Evolutionary conservation across 2,797 vertebrate species (phyloP), one percentile per base, ranked within the genome.

Genomic region (Mormyrus hasselquistii): DNA sequence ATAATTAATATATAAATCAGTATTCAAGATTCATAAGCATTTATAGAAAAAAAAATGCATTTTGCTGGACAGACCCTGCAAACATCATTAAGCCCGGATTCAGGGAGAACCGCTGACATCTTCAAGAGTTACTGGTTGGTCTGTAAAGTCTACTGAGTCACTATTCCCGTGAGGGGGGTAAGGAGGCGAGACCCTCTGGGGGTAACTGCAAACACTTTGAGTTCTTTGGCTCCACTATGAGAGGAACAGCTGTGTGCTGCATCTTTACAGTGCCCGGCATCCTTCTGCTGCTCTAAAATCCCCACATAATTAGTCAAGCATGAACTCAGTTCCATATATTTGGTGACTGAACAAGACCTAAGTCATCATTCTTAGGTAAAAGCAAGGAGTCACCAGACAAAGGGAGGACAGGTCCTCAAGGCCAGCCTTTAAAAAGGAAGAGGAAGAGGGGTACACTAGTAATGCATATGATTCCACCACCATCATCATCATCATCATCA

Each of bases 341-440:
- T 62, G 87, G 89, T 19, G 89, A 92, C 91, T 93, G 92, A 87
- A 88, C 91, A 90, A 91, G 91, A 94, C 91, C 90, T 90, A 93
- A 93, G 94, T 94, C 92, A 93, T 88, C 62, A 89, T 90, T 92
- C 88, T 91, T 87, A 90, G 92, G 87, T 90, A 92, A 93, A 92
- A 92, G 93, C 22, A 91, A 91, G 92, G 88, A 89, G 86, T 53
- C 91, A 89, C 91, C 91, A 92, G 53, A 93, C 88, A 88, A 62
- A 82, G 79, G 88, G 83, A 87, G 89, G 88, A 87, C 65, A 62
- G 55, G 57, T 84, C 86, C 91, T 90, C 89, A 49, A 88, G 90
- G 91, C 89, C 84, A 91, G 90, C 89, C 2, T 91, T 85, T 9
- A 65, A 89, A 89, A 65, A 41, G 91, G 83, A 92, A 53, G 89